Evolutionary conservation across 2,797 vertebrate genomes (phyloP).

Genomic region (Cryptoblepharus egeriae): DNA sequence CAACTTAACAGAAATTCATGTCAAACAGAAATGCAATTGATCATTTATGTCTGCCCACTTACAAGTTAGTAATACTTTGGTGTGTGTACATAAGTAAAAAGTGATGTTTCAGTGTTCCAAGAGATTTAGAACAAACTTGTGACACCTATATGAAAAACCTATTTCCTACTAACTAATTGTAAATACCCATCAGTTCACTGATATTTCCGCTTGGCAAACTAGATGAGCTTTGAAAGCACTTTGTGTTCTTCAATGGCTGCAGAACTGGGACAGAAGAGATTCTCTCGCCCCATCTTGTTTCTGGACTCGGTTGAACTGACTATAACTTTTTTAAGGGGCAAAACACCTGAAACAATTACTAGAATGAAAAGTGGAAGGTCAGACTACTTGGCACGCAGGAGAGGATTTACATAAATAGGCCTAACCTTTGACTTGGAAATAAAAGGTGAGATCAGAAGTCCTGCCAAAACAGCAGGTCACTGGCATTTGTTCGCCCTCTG

Average conservation of each 20-base stretch:
- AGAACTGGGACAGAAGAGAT: background rate
- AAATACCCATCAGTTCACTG: constrained; percentile 71
- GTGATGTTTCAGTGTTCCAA: constrained; percentile 51
- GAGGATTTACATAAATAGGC: constrained; percentile 82
- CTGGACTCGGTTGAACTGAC: constrained; percentile 70
- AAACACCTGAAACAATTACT: constrained; percentile 80
- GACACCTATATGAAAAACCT: constrained; percentile 59
- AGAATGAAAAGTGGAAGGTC: constrained; percentile 77
- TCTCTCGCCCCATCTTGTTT: constrained; percentile 39
- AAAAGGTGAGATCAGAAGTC: constrained; percentile 77
- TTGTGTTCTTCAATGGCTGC: constrained; percentile 74
- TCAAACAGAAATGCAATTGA: constrained; percentile 57
- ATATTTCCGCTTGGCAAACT: constrained; percentile 77
- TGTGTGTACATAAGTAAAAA: constrained; percentile 58
- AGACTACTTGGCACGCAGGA: constrained; percentile 75
- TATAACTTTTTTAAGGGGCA: constrained; percentile 68
- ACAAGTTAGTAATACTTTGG: constrained; percentile 26
- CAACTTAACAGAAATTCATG: constrained; percentile 48
- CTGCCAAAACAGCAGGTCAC: constrained; percentile 77
- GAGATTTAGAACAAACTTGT: constrained; percentile 64
- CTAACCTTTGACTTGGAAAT: constrained; percentile 82
- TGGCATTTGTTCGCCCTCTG: constrained; percentile 81
- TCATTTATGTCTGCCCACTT: constrained; percentile 48
- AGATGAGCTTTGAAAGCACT: constrained; percentile 76
- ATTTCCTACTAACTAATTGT: constrained; percentile 77